Evolutionary conservation across 1,140 invertebrate species (phyloP).

Genomic region (Dolichoris vasculosae): DNA sequence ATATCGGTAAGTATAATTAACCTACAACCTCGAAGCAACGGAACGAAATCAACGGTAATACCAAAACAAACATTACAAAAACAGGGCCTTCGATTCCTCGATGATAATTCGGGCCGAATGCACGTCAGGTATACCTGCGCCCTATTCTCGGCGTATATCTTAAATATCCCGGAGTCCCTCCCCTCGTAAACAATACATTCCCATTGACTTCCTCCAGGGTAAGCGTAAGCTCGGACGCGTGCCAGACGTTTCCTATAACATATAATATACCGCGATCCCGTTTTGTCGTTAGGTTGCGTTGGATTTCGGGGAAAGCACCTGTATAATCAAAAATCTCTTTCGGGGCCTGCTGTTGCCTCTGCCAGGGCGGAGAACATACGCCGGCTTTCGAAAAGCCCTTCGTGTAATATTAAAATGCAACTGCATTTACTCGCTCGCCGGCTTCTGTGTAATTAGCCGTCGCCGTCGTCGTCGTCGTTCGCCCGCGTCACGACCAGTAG

Average conservation of each 20-base stretch:
- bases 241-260: slow-evolving; percentile 22
- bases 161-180: not conserved
- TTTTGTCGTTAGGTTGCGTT: not conserved
- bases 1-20: not conserved
- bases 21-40: not conserved
- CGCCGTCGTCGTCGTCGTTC: not conserved
- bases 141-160: not conserved
- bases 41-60: not conserved
- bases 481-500: not conserved
- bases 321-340: slow-evolving; percentile 42
- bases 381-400: slow-evolving; percentile 8
- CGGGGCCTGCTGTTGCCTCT: slow-evolving; percentile 6
- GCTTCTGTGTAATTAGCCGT: not conserved
- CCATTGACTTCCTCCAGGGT: not conserved
- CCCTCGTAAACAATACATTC: not conserved
- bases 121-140: not conserved
- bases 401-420: slow-evolving; percentile 30
- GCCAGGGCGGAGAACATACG: not conserved
- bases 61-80: slow-evolving; percentile 4
- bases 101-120: not conserved
- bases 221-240: not conserved
- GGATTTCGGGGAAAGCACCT: slow-evolving; percentile 10
- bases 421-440: not conserved
- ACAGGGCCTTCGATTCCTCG: not conserved
- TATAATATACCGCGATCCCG: not conserved